Conservation (phyloP, 1,140 invertebrate species). For the Cydia fagiglandana region DNA sequence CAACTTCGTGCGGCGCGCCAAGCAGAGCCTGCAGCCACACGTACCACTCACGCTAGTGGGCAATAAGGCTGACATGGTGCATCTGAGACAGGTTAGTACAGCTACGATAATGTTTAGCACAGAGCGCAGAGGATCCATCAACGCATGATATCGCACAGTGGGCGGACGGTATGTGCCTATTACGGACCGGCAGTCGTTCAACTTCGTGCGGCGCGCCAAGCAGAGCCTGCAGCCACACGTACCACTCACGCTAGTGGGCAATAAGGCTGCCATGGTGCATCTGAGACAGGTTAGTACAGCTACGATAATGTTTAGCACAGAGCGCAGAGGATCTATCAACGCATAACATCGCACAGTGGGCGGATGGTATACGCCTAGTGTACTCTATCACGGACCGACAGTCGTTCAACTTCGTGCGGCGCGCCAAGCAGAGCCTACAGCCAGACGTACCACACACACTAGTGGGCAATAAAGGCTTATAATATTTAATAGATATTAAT, state of each 20-base stretch:
- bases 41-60: constrained; percentile 89
- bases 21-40: constrained; percentile 84
- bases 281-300: constrained; percentile 82
- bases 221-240: constrained; percentile 85
- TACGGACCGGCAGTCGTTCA: constrained; percentile 92
- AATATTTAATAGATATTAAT: too few relatives aligned
- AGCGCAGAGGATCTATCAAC: constrained; percentile 78
- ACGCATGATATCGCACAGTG: constrained; percentile 89
- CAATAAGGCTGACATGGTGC: constrained; percentile 96
- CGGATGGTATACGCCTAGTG: constrained; percentile 90
- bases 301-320: too few relatives aligned
- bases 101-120: too few relatives aligned
- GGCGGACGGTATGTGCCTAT: constrained; percentile 95
- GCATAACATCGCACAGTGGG: constrained; percentile 90
- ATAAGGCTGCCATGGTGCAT: constrained; percentile 96
- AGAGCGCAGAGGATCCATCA: constrained; percentile 83
- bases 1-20: constrained; percentile 89
- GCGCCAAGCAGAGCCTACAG: constrained; percentile 86
- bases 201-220: constrained; percentile 89
- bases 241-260: constrained; percentile 90
- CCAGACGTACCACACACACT: constrained; percentile 87
- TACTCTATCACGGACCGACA: constrained; percentile 94
- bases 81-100: constrained; percentile 84
- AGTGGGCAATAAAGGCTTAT: constrained; percentile 93
- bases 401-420: constrained; percentile 91